These are phyloP conservation scores for Sapajus apella DNA, from an alignment of 2,113 vertebrate genomes.

Conservation along the genomic window DNA sequence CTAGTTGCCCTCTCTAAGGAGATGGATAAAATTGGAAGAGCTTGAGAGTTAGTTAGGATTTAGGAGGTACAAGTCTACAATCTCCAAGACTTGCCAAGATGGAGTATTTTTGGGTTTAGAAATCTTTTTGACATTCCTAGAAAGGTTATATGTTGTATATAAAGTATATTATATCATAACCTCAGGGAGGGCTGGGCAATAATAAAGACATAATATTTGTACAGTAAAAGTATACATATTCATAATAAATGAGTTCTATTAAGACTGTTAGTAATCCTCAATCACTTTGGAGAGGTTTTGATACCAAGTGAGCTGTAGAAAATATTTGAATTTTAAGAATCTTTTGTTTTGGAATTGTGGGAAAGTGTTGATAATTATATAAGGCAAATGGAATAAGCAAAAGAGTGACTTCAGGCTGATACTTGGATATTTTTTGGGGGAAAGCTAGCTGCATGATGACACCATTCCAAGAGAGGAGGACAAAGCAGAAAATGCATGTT, in stretches of 20 bases:
- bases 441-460: background rate
- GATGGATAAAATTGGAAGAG: background rate
- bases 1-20: background rate
- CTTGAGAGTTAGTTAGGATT: background rate
- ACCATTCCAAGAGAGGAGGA: background rate
- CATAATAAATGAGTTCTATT: background rate
- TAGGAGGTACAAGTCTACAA: background rate
- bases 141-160: background rate
- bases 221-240: background rate
- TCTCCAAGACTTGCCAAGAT: background rate
- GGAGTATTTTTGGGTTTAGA: background rate
- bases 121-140: background rate
- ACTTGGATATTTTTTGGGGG: background rate
- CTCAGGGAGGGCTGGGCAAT: background rate
- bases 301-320: background rate
- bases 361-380: background rate
- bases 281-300: background rate
- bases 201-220: background rate
- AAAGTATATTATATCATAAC: background rate
- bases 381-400: background rate
- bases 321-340: background rate
- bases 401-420: background rate
- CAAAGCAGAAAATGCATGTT: background rate
- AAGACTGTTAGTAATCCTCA: background rate
- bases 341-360: background rate